phyloP scores from a whole-genome alignment of 2,113 vertebrate genomes.

The Hippolais icterina region DNA sequence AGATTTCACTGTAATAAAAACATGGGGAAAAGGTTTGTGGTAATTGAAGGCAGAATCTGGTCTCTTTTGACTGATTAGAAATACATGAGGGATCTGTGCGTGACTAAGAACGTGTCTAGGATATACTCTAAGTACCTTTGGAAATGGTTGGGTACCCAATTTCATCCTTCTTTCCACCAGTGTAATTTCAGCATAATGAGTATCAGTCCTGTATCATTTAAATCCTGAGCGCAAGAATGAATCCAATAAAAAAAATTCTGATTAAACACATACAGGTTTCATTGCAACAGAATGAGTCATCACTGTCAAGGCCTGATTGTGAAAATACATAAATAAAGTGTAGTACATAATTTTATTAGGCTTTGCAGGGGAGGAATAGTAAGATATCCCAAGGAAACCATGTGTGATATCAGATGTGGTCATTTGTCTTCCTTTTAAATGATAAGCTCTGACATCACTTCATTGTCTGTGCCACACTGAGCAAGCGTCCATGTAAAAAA shows the following conservation, averaged over 20 bases:
- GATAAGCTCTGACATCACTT: slow-evolving; percentile 56
- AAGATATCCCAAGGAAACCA: slow-evolving; percentile 67
- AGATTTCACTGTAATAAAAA: neutral
- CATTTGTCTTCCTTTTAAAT: slow-evolving; percentile 71
- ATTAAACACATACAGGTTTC: slow-evolving; percentile 52
- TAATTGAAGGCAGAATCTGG: neutral
- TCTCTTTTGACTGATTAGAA: neutral
- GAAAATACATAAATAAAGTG: slow-evolving; percentile 69
- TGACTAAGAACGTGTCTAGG: neutral
- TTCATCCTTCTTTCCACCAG: neutral
- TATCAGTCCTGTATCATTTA: neutral
- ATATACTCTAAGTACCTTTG: neutral
- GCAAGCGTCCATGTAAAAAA: slow-evolving; percentile 5
- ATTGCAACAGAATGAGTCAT: slow-evolving; percentile 47
- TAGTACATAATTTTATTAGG: slow-evolving; percentile 56
- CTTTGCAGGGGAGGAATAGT: slow-evolving; percentile 53
- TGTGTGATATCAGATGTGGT: slow-evolving; percentile 70
- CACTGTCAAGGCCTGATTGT: slow-evolving; percentile 54
- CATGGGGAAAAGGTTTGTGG: neutral
- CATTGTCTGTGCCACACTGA: slow-evolving; percentile 51
- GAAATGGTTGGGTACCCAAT: neutral
- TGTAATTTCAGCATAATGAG: slow-evolving; percentile 30
- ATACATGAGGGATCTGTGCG: neutral
- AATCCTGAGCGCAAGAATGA: slow-evolving; percentile 29
- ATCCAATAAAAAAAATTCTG: slow-evolving; percentile 53